Evolutionary conservation across 92 coral and sea anemone genomes (phyloP).

Genomic region (Metridium senile): DNA sequence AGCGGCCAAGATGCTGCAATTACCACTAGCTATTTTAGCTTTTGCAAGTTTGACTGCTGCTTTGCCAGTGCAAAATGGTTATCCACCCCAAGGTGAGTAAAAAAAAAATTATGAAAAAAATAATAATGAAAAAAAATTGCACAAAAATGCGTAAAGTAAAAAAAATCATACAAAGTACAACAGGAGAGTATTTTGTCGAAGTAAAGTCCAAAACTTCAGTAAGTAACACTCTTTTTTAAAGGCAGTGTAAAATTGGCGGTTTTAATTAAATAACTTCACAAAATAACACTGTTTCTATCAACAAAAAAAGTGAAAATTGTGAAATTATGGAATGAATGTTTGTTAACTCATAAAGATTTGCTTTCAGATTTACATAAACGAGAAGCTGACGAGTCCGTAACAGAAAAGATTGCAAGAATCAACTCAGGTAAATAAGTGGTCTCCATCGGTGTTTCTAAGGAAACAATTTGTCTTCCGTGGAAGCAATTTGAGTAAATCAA

Average conservation of each 20-base stretch:
- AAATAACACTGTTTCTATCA: no score
- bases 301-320: no score
- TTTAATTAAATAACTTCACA: no score
- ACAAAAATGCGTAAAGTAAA: no score
- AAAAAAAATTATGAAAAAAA: background rate
- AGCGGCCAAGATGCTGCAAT: background rate
- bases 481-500: no score
- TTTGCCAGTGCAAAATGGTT: background rate
- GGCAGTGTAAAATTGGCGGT: no score
- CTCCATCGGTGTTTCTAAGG: no score
- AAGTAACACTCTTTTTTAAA: no score
- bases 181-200: no score
- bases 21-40: background rate
- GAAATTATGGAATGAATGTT: background rate
- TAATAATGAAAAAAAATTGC: background rate
- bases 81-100: background rate
- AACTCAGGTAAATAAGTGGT: conserved; percentile 38
- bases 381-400: conserved; percentile 28
- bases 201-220: no score
- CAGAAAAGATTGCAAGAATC: conserved; percentile 32
- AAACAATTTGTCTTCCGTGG: no score
- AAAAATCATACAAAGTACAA: no score
- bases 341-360: background rate
- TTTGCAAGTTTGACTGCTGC: background rate
- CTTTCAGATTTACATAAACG: conserved; percentile 4